These are phyloP conservation scores for Epinotia nisella DNA, from an alignment of 2,888 invertebrate species.

Conservation along the genomic window DNA sequence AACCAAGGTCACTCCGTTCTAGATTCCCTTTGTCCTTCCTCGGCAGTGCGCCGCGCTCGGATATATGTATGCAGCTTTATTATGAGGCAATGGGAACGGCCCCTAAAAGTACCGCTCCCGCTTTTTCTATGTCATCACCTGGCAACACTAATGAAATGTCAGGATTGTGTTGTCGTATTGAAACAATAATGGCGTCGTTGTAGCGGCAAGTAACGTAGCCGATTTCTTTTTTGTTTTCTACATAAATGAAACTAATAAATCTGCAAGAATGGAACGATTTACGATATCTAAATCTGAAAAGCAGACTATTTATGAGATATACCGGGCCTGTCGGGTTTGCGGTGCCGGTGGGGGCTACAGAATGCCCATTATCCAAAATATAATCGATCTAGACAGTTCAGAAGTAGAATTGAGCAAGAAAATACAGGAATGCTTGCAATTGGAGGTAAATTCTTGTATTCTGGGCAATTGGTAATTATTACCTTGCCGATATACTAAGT, in stretches of 20 bases:
- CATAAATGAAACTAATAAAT: constrained; percentile 51
- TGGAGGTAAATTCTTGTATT: constrained; percentile 66
- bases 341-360: constrained; percentile 80
- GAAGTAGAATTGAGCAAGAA: constrained; percentile 72
- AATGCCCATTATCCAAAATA: constrained; percentile 80
- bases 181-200: constrained; percentile 29
- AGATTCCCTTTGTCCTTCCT: too few species aligned
- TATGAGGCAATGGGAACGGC: too few species aligned
- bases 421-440: constrained; percentile 77
- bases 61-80: too few species aligned
- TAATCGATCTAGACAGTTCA: constrained; percentile 62
- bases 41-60: too few species aligned
- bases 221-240: constrained; percentile 43
- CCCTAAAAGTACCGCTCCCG: too few species aligned
- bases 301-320: constrained; percentile 75
- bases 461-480: neutral
- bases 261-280: constrained; percentile 63
- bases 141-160: too few species aligned
- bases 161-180: too few species aligned
- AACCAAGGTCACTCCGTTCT: too few species aligned
- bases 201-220: constrained; percentile 53
- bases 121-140: too few species aligned
- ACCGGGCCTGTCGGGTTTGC: constrained; percentile 78
- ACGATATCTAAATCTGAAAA: constrained; percentile 64
- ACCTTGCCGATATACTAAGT: neutral